These are phyloP conservation scores for Rallus crepitans DNA, from an alignment of 2,797 vertebrate genomes.

Conservation along the genomic window DNA sequence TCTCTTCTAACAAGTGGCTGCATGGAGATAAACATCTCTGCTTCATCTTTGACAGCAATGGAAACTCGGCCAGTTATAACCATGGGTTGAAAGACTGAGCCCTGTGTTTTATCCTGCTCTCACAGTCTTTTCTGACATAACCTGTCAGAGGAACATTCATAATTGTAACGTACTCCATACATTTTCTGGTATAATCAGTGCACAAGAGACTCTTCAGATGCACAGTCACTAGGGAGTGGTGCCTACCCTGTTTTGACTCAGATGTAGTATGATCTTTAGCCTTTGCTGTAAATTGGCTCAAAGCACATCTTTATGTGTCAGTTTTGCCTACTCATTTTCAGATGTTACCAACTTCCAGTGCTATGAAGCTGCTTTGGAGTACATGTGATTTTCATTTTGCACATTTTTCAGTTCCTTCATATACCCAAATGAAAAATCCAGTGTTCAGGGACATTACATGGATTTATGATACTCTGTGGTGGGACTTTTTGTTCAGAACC, in stretches of 20 bases:
- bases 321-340: slow-evolving; percentile 53
- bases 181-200: slow-evolving; percentile 14
- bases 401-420: slow-evolving; percentile 39
- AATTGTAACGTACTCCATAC: slow-evolving; percentile 42
- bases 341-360: slow-evolving; percentile 45
- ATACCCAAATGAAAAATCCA: slow-evolving; percentile 23
- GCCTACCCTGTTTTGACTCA: slow-evolving; percentile 30
- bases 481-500: background rate
- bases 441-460: background rate
- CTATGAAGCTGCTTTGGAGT: background rate
- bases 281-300: slow-evolving; percentile 54
- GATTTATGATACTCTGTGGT: slow-evolving; percentile 17
- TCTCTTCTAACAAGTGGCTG: background rate
- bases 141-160: background rate
- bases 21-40: background rate
- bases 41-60: background rate
- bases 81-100: background rate
- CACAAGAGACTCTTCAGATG: background rate
- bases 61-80: background rate
- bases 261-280: slow-evolving; percentile 39
- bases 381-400: slow-evolving; percentile 65
- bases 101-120: background rate
- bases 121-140: background rate
- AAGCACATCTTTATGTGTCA: slow-evolving; percentile 62
- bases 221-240: slow-evolving; percentile 16